A percentile compares a stretch with the other conserved stretches of the same genome.
These are phyloP conservation scores for Chrysolina americana DNA, from an alignment of 2,888 invertebrate species.

Conservation along the genomic window DNA sequence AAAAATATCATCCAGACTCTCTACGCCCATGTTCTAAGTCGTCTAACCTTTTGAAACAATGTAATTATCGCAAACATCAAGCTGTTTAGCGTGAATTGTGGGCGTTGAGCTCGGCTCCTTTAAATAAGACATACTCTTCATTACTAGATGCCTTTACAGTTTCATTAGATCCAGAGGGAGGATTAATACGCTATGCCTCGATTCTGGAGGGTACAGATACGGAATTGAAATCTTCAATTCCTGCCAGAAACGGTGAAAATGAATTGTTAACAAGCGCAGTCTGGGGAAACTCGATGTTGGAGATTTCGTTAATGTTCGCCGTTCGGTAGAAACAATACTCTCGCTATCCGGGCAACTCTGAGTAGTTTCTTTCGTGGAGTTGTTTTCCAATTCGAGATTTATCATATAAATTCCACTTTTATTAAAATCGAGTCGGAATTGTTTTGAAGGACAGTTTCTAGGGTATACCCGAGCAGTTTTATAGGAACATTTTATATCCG, in stretches of 20 bases:
- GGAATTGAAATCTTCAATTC: slow-evolving; percentile 16
- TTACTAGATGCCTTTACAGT: slow-evolving; percentile 34
- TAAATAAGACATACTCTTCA: slow-evolving; percentile 39
- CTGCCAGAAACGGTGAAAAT: slow-evolving; percentile 14
- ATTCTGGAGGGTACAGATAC: slow-evolving; percentile 19
- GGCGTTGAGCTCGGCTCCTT: slow-evolving; percentile 42
- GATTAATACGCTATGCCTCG: slow-evolving; percentile 6
- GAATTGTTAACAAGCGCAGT: slow-evolving; percentile 16
- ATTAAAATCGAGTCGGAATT: too few species aligned
- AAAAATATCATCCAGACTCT: background rate
- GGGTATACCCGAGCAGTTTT: too few species aligned
- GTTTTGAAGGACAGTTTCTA: too few species aligned
- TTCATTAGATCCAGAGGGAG: slow-evolving; percentile 25
- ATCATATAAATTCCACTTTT: background rate
- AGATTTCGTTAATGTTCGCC: slow-evolving; percentile 9
- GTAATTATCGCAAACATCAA: slow-evolving; percentile 54
- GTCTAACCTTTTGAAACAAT: slow-evolving; percentile 40
- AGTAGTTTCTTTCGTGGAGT: background rate
- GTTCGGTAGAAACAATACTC: slow-evolving; percentile 3
- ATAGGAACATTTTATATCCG: too few species aligned
- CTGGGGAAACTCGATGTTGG: slow-evolving; percentile 4
- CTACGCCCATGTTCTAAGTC: slow-evolving; percentile 5
- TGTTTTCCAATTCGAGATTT: background rate
- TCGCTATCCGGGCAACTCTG: background rate
- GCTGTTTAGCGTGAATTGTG: slow-evolving; percentile 54